Conservation (phyloP, 1,140 invertebrate genomes). For the Trichonephila clavipes region DNA sequence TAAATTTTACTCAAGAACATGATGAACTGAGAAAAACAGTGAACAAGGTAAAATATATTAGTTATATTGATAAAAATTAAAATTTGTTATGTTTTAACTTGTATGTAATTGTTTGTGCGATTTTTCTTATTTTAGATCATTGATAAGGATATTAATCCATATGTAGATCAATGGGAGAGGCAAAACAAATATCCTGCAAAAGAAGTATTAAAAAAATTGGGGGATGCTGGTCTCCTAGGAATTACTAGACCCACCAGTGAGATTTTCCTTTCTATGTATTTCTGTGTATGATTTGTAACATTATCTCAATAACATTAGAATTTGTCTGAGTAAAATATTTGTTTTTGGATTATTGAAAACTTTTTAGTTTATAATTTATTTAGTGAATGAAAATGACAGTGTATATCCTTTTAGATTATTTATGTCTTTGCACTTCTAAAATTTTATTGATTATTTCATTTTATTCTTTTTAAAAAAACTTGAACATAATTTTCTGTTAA, state of each 20-base stretch:
- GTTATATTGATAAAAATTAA: conserved; percentile 25
- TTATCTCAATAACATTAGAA: background rate
- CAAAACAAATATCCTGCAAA: conserved; percentile 83
- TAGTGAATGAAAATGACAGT: too few species aligned
- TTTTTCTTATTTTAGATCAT: conserved; percentile 81
- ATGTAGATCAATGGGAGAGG: conserved; percentile 84
- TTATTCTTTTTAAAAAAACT: too few species aligned
- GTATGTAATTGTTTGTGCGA: background rate
- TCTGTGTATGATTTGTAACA: background rate
- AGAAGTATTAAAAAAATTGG: conserved; percentile 84
- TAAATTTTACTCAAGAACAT: conserved; percentile 77
- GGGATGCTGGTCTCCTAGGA: conserved; percentile 83
- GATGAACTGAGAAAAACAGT: conserved; percentile 78
- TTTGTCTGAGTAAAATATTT: too few species aligned
- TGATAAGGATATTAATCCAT: conserved; percentile 84
- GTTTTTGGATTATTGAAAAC: too few species aligned
- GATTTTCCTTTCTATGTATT: conserved; percentile 17
- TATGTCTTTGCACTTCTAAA: too few species aligned
- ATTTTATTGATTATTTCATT: too few species aligned
- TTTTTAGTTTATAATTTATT: too few species aligned
- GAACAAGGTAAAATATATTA: conserved; percentile 74
- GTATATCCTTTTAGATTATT: too few species aligned
- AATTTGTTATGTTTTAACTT: background rate
- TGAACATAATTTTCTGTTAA: too few species aligned
- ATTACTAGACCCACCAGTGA: conserved; percentile 82